Percentiles rank a stretch among this genome's conserved stretches.
These are phyloP conservation scores for Recurvirostra avosetta DNA, from an alignment of 2,113 vertebrate species.

Conservation along the genomic window DNA sequence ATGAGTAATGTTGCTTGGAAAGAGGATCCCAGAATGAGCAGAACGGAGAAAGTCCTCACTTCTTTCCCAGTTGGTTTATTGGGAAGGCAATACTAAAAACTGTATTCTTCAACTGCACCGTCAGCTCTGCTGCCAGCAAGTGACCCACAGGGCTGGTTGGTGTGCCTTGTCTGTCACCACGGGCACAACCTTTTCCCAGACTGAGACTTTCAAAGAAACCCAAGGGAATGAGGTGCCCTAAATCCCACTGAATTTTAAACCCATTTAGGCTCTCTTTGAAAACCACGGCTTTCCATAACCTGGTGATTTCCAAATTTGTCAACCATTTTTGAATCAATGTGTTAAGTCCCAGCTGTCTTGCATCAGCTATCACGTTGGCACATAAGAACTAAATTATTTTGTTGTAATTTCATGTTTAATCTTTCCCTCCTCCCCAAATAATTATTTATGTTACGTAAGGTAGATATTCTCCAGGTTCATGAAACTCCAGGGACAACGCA, in stretches of 20 bases:
- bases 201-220: neutral
- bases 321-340: neutral
- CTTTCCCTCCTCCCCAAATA: neutral
- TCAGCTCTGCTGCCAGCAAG: neutral
- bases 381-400: neutral
- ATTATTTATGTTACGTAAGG: neutral
- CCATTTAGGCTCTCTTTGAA: neutral
- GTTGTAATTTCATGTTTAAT: neutral
- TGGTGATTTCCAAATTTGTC: neutral
- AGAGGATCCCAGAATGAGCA: neutral
- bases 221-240: neutral
- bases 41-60: neutral
- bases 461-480: neutral
- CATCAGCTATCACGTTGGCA: neutral
- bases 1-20: neutral
- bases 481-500: neutral
- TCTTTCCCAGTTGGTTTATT: neutral
- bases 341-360: neutral
- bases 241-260: neutral
- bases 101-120: neutral
- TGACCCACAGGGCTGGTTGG: rapidly evolving
- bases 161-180: neutral
- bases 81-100: neutral
- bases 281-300: neutral
- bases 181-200: neutral